Base-by-base conservation (phyloP, 1,140 invertebrate genomes). In the Drosophila repletoides region DNA sequence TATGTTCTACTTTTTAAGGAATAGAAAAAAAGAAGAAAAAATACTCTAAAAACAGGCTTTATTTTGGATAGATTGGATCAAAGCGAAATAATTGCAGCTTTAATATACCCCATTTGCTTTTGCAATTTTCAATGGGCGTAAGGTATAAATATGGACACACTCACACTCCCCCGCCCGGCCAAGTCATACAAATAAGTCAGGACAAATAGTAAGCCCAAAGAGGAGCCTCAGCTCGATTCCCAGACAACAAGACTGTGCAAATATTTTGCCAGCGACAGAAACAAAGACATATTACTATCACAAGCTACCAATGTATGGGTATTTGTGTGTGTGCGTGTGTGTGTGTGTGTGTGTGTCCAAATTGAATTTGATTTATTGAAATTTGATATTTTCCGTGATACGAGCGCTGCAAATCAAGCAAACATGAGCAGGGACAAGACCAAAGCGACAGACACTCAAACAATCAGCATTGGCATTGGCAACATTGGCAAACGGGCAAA, bases 281-380 rank as follows among this genome's bases (percentile, higher is more conserved):
- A 84, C 80, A 84, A 84, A 84, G 80, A 84, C 79, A 86, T 86
- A 86, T 84, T 86, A 84, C 79, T 86, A 74, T 63, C 55, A 55
- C 65, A 71, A 67, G 72, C 75, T 46, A 63, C 41, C 52, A 68
- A 52, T 70, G 36, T 55, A n/a, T 69, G 51, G 21, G 55, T 60
- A 14, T 63, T 34, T 38, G 21, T 38, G 49, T 41, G 19, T 26
- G 49, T 38, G 40, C 19, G 33, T 33, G 28, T 28, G 24, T 28
- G 71, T 41, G 28, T 76, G 63, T 69, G 59, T 83, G 73, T 58
- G 45, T 86, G 51, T 75, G 71, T 48, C 68, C 83, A 88, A 88
- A 88, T 88, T 88, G 83, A 88, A 88, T 88, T 88, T 88, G 83
- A 88, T 88, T 88, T 88, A 88, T 88, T 88, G 83, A 88, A 88